Percentiles rank a stretch among this genome's conserved stretches.
phyloP scores from a whole-genome alignment of 2,888 invertebrate species.

The Hydroisotoma schaefferi region DNA sequence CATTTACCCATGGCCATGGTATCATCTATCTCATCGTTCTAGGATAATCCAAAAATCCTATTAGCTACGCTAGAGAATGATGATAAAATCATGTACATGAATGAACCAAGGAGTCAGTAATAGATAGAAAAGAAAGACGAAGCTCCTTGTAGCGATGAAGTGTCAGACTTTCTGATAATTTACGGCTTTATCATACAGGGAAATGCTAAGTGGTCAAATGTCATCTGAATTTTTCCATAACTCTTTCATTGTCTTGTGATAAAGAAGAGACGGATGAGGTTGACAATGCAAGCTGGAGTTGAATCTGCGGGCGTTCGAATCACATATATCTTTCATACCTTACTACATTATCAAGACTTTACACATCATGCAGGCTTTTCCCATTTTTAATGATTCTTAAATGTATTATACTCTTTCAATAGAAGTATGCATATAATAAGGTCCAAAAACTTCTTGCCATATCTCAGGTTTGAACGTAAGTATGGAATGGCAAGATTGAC shows the following conservation, averaged over 20 bases:
- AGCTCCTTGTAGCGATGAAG: slow-evolving; percentile 15
- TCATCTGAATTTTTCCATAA: not conserved
- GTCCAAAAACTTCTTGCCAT: too few relatives aligned
- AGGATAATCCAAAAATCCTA: too few relatives aligned
- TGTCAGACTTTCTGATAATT: slow-evolving; percentile 23
- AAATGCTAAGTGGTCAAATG: slow-evolving; percentile 1
- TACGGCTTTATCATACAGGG: slow-evolving; percentile 1
- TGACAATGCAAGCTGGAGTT: not conserved
- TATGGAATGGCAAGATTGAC: not conserved
- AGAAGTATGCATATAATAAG: too few relatives aligned
- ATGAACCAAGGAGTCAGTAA: too few relatives aligned
- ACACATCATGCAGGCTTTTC: not conserved
- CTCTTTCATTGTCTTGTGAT: not conserved
- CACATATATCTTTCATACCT: too few relatives aligned
- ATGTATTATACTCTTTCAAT: too few relatives aligned
- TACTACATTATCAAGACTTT: not conserved
- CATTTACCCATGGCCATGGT: too few relatives aligned
- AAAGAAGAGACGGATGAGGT: too few relatives aligned
- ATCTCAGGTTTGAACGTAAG: not conserved
- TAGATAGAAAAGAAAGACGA: too few relatives aligned
- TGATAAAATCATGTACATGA: too few relatives aligned
- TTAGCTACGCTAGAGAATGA: too few relatives aligned
- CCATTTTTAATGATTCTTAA: not conserved
- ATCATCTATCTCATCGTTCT: too few relatives aligned
- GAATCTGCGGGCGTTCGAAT: slow-evolving; percentile 6